phyloP scores from a whole-genome alignment of 2,888 invertebrate genomes.

The Trisateles emortualis region DNA sequence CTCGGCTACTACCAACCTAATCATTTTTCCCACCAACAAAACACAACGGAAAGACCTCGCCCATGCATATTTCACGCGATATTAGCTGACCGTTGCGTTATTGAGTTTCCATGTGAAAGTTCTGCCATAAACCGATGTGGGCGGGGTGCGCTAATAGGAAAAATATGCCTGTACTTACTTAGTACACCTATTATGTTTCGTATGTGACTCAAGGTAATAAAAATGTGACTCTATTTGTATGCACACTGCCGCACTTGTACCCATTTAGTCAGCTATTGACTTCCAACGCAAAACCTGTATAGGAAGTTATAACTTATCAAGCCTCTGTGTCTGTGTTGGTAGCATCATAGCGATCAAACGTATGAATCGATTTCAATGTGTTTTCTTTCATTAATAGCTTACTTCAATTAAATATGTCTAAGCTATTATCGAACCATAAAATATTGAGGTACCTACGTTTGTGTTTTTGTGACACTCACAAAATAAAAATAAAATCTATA shows the following conservation, averaged over 20 bases:
- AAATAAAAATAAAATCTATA: too few species aligned
- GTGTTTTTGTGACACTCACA: too few species aligned
- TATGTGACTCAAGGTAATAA: conserved; percentile 14
- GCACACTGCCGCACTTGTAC: not conserved
- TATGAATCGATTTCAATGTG: too few species aligned
- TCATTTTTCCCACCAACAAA: conserved; percentile 79
- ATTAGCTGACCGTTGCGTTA: conserved; percentile 75
- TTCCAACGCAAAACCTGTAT: not conserved
- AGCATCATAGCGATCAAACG: too few species aligned
- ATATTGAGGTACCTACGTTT: too few species aligned
- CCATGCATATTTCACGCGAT: conserved; percentile 81
- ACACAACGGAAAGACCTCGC: conserved; percentile 68
- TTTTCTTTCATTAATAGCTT: too few species aligned
- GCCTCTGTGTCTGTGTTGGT: too few species aligned
- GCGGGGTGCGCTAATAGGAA: conserved; percentile 57
- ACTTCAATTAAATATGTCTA: too few species aligned
- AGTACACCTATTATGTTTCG: conserved; percentile 15
- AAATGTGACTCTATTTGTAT: conserved; percentile 2
- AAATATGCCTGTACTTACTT: conserved; percentile 47
- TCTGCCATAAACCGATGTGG: conserved; percentile 63
- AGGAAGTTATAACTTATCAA: too few species aligned
- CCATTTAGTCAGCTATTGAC: not conserved
- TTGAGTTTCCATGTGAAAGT: conserved; percentile 73
- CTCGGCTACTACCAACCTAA: conserved; percentile 76
- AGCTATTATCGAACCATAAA: too few species aligned